Evolutionary conservation across 1,140 invertebrate genomes (phyloP).

Genomic region (Lysiphlebus fabarum): DNA sequence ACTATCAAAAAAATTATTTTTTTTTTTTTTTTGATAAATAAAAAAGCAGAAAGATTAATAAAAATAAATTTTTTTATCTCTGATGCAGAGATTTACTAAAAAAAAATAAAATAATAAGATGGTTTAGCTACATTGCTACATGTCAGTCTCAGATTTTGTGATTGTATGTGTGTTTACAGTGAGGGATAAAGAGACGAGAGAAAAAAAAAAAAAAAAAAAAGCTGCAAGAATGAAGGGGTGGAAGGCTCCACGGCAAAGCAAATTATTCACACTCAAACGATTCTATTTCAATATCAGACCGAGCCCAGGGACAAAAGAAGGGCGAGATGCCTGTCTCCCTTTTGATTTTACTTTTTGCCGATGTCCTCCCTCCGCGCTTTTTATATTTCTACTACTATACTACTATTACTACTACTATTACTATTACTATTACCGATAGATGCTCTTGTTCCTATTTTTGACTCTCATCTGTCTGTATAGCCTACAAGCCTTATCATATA

Average conservation of each 20-base stretch:
- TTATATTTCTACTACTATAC: background rate
- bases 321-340: constrained; percentile 56
- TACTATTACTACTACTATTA: constrained; percentile 4
- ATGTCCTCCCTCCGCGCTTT: constrained; percentile 17
- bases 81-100: no score
- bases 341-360: constrained; percentile 54
- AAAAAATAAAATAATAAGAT: no score
- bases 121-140: no score
- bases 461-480: constrained; percentile 49
- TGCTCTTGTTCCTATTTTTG: constrained; percentile 30
- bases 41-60: no score
- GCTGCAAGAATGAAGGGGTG: constrained; percentile 12
- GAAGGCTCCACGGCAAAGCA: constrained; percentile 48
- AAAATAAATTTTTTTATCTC: no score
- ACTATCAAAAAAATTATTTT: background rate
- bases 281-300: constrained; percentile 59
- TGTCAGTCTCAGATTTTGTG: no score
- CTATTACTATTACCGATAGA: no score
- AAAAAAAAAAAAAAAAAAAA: no score
- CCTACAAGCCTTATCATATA: constrained; percentile 35
- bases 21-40: no score
- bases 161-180: no score
- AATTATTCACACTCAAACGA: constrained; percentile 61
- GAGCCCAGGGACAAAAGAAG: constrained; percentile 57
- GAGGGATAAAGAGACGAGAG: no score